Evolutionary conservation across 2,888 invertebrate genomes (phyloP).

Genomic region (Norana najaformis): DNA sequence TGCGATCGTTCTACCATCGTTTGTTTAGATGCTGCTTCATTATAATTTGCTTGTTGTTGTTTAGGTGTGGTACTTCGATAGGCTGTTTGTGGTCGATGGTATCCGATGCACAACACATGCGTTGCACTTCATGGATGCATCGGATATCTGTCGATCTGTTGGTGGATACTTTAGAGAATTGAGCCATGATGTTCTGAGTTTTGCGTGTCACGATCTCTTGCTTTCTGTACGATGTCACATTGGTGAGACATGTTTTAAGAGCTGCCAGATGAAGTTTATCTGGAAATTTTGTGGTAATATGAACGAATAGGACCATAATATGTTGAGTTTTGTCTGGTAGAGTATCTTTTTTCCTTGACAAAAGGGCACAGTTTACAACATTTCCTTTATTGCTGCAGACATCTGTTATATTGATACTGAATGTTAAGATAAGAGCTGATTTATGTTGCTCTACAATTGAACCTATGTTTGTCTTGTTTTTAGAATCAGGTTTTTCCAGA

Average conservation of each 20-base stretch:
- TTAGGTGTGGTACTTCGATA: constrained; percentile 5
- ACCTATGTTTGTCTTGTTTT: neutral
- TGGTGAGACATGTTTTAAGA: neutral
- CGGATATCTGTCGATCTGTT: neutral
- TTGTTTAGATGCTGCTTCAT: constrained; percentile 17
- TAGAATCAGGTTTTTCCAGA: neutral
- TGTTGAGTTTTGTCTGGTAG: neutral
- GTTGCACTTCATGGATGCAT: neutral
- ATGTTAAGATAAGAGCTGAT: neutral
- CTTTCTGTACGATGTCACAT: neutral
- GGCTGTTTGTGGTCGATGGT: neutral
- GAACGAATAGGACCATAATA: neutral
- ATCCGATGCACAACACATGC: neutral
- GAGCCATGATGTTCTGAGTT: constrained; percentile 13
- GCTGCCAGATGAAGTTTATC: neutral
- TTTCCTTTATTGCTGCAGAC: neutral
- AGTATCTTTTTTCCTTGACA: neutral
- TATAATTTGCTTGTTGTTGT: constrained; percentile 16
- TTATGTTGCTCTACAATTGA: neutral
- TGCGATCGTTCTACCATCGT: neutral
- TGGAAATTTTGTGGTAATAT: neutral
- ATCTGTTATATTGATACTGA: neutral
- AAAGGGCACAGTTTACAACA: neutral
- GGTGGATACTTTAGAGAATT: neutral
- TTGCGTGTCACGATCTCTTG: neutral